Conservation (phyloP, 2,888 invertebrate species). For the Antitype chi region DNA sequence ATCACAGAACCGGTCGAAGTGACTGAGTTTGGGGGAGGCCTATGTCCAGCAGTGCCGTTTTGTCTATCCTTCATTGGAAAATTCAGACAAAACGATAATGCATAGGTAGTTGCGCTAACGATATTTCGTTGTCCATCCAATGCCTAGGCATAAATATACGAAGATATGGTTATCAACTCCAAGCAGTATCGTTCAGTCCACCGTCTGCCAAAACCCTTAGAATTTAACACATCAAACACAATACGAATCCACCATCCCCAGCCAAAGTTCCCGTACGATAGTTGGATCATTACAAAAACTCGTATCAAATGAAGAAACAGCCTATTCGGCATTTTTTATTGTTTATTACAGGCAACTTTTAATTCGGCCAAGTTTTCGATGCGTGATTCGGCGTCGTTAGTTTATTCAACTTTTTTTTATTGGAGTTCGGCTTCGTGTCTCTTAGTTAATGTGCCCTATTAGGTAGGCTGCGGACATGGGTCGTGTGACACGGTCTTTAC, state of each 20-base stretch:
- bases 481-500: conserved; percentile 74
- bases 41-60: too few species aligned
- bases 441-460: conserved; percentile 85
- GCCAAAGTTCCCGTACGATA: conserved; percentile 72
- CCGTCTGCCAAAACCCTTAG: conserved; percentile 39
- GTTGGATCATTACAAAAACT: conserved; percentile 78
- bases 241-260: conserved; percentile 53
- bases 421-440: conserved; percentile 83
- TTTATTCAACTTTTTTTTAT: conserved; percentile 85
- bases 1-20: too few species aligned
- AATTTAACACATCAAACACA: conserved; percentile 61
- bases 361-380: conserved; percentile 88
- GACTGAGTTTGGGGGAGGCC: too few species aligned
- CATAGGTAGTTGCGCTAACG: too few species aligned
- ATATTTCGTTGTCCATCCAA: too few species aligned
- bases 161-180: too few species aligned
- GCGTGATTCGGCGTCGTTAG: conserved; percentile 88
- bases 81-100: too few species aligned
- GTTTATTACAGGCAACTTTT: conserved; percentile 90
- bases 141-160: too few species aligned
- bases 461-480: conserved; percentile 75
- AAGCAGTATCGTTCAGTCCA: too few species aligned
- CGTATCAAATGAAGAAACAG: conserved; percentile 81
- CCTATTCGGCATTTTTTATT: conserved; percentile 86
- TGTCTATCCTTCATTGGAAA: too few species aligned